phyloP scores from a whole-genome alignment of 2,797 vertebrate genomes.

The Leptatherina wallacei region DNA sequence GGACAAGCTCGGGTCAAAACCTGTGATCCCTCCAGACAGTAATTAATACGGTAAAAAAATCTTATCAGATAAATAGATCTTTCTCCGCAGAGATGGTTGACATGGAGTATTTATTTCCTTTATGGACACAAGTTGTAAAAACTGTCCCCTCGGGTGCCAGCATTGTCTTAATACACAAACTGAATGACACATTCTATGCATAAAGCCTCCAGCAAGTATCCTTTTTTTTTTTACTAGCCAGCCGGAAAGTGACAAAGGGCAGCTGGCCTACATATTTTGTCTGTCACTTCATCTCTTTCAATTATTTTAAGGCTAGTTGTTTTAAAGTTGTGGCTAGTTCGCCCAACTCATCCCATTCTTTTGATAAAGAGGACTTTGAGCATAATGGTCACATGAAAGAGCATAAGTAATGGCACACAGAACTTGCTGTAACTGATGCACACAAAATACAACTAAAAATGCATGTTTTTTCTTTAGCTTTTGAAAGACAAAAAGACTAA shows the following conservation, averaged over 20 bases:
- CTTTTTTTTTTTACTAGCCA: background rate
- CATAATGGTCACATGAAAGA: constrained; percentile 1
- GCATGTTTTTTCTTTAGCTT: background rate
- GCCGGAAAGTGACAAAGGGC: background rate
- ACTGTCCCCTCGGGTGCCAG: background rate
- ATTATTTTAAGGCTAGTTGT: background rate
- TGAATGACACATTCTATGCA: background rate
- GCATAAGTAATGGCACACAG: background rate
- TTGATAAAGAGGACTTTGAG: constrained; percentile 3
- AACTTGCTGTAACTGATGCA: constrained; percentile 2
- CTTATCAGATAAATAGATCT: background rate
- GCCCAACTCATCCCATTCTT: background rate
- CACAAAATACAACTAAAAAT: background rate
- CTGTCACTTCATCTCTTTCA: background rate
- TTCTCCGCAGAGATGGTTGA: background rate
- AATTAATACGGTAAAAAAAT: background rate
- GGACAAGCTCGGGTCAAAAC: background rate
- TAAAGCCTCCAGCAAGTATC: background rate
- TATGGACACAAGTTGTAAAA: background rate
- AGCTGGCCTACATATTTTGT: background rate
- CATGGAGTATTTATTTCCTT: background rate
- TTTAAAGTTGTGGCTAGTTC: background rate
- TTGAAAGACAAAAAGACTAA: background rate
- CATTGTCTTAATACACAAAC: background rate
- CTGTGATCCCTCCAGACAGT: background rate